phyloP scores from a whole-genome alignment of 2,113 vertebrate genomes.

The Hypocryptadius cinnamomeus region DNA sequence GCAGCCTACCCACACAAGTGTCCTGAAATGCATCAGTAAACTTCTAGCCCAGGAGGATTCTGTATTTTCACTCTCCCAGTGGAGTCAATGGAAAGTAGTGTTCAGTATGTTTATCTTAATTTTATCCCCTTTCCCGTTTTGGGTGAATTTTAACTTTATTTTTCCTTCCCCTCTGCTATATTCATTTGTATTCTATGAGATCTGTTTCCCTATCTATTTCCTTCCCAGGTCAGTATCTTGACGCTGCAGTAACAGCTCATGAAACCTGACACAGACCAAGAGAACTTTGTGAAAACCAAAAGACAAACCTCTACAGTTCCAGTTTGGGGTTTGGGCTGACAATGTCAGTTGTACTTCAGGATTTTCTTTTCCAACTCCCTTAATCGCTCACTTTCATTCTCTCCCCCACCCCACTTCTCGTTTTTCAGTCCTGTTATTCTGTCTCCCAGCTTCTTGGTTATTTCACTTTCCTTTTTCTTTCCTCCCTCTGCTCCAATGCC shows the following conservation, averaged over 20 bases:
- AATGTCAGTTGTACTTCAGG: background rate
- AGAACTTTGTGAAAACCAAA: background rate
- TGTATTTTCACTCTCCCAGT: background rate
- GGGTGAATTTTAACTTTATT: background rate
- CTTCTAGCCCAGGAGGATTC: background rate
- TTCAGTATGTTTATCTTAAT: background rate
- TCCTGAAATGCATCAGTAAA: background rate
- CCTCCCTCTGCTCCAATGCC: background rate
- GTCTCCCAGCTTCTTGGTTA: background rate
- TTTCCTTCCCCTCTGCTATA: background rate
- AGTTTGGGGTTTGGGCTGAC: background rate
- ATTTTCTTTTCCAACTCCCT: background rate
- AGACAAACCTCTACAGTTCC: background rate
- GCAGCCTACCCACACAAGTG: background rate
- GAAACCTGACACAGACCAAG: background rate
- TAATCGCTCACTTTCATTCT: background rate
- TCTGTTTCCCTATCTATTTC: background rate
- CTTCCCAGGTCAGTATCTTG: background rate
- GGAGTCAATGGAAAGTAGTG: background rate
- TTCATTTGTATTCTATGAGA: background rate
- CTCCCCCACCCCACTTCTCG: background rate
- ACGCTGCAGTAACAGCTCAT: background rate
- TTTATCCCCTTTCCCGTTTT: background rate
- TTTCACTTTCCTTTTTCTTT: background rate
- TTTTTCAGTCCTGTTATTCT: background rate